Evolutionary conservation across 30 jellyfish, hydroid and myxozoan species (phyloP), one percentile per base, ranked within the genome.

Genomic region (Hydractinia symbiolongicarpus): DNA sequence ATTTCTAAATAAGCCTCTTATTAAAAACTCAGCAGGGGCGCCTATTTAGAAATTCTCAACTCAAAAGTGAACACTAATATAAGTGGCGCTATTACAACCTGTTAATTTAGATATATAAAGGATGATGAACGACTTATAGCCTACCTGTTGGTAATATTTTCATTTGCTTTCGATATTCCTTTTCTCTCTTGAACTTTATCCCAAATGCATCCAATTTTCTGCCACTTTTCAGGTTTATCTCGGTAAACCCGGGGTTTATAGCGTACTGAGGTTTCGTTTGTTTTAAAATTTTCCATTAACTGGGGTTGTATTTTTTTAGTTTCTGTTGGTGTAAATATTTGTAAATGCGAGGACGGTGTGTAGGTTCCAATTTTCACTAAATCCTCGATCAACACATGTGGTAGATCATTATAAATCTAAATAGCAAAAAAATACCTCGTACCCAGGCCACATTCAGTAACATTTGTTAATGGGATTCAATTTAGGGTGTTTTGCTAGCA

Each of bases 191-290:
- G 80, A 13, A 53, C 17, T 71, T 71, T 71, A 15, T 71, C 80
- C 80, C 80, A 71, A 0, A 71, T 53, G 54, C 80, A 71, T 19
- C 80, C 80, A 71, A 71, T 50, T 20, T 55, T 53, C n/a, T 71
- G 80, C 80, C 80, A 71, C 17, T 5, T 13, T 53, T 71, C 80
- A 19, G 80, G 80, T 20, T 53, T 71, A n/a, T 71, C 74, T n/a
- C 40, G 19, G 40, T 64, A 64, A 64, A 64, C 74, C 40, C 40
- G 19, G 19, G 74, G 74, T 13, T 64, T 64, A 51, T 64, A 64
- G 40, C 74, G 74, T n/a, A 64, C 74, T 13, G 74, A 64, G 19
- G 74, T 64, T n/a, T 64, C 40, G 16, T 64, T n/a, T 64, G 19
- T 64, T 44, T n/a, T 64, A n/a, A 64, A n/a, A n/a, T 44, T 64